These are phyloP conservation scores for Dreissena rostriformis DNA, from an alignment of 1,140 invertebrate species.

Conservation along the genomic window DNA sequence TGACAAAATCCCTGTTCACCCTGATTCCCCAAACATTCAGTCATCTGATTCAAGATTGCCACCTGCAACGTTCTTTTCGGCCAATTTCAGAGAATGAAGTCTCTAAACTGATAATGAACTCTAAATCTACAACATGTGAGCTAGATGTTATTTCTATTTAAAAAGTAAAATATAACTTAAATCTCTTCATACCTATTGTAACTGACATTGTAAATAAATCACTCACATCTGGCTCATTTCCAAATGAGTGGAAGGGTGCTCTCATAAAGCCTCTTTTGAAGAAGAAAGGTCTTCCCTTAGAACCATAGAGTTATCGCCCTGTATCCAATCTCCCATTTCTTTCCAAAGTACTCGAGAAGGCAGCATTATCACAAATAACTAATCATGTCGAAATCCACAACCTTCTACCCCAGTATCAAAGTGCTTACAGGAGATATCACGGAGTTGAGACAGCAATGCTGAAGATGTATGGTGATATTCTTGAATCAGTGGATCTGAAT, in stretches of 20 bases:
- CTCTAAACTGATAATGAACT: neutral
- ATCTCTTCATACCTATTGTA: neutral
- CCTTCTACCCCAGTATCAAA: constrained; percentile 1
- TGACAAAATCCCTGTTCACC: constrained; percentile 10
- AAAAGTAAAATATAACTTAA: constrained; percentile 19
- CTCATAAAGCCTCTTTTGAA: constrained; percentile 1
- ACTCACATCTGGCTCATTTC: neutral
- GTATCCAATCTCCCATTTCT: constrained; percentile 13
- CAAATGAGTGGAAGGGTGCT: constrained; percentile 6
- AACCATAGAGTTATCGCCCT: constrained; percentile 8
- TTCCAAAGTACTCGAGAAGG: constrained; percentile 36
- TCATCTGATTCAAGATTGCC: neutral
- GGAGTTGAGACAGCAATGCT: constrained; percentile 20
- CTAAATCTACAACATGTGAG: constrained; percentile 30
- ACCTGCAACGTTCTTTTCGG: neutral
- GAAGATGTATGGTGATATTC: constrained; percentile 4
- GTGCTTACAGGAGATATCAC: constrained; percentile 19
- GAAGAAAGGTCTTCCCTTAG: neutral
- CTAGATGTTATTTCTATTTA: constrained; percentile 11
- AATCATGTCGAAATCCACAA: constrained; percentile 8
- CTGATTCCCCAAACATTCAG: neutral
- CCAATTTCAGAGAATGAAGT: neutral
- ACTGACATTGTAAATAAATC: constrained; percentile 11
- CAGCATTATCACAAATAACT: constrained; percentile 35
- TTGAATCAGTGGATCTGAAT: neutral